A percentile compares a stretch with the other conserved stretches of the same genome.
Conservation (phyloP, 2,888 invertebrate species). For the Nephrotoma flavescens region DNA sequence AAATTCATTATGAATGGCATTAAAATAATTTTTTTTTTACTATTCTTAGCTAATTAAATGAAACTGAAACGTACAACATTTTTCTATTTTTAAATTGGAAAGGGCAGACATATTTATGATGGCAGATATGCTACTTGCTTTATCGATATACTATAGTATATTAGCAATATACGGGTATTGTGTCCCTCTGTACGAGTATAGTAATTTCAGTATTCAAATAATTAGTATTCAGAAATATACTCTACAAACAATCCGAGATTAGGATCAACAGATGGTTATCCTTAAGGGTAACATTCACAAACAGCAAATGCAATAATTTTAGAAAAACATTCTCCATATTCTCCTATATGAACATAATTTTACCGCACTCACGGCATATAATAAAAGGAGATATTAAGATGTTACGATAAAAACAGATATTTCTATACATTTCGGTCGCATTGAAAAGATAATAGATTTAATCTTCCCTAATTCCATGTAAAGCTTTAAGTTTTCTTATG, state of each 20-base stretch:
- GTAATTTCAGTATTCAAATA: not conserved
- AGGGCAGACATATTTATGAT: no score
- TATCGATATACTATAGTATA: no score
- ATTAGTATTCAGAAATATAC: not conserved
- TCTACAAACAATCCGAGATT: not conserved
- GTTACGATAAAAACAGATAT: not conserved
- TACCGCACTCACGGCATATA: not conserved
- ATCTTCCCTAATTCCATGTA: not conserved
- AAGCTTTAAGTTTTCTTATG: not conserved
- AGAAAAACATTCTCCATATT: not conserved
- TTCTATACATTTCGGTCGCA: not conserved
- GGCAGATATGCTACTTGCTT: no score
- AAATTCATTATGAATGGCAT: no score
- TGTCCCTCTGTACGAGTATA: not conserved
- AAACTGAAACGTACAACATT: no score
- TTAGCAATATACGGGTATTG: no score
- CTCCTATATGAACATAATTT: not conserved
- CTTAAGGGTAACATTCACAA: not conserved
- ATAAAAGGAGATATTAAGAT: not conserved
- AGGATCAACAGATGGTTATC: not conserved
- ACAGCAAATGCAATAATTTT: not conserved
- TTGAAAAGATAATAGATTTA: not conserved
- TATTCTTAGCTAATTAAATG: no score
- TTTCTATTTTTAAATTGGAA: no score
- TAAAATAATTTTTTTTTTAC: no score